phyloP scores from a whole-genome alignment of 2,113 vertebrate species.

The Channa argus region DNA sequence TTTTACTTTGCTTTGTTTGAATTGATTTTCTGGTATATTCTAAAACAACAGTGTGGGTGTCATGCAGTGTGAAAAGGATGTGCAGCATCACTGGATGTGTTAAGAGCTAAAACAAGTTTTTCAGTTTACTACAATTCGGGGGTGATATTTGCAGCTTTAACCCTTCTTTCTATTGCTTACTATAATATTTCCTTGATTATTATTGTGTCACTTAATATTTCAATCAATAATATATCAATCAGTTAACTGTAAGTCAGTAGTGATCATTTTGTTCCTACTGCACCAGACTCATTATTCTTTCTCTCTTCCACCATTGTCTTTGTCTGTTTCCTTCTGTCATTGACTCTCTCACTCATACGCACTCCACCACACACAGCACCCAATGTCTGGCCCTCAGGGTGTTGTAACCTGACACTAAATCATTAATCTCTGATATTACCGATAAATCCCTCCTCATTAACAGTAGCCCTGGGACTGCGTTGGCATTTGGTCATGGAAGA shows the following conservation, averaged over 20 bases:
- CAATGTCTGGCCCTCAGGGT: constrained; percentile 53
- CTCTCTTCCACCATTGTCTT: constrained; percentile 6
- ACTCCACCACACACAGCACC: constrained; percentile 1
- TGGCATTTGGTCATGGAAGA: constrained; percentile 73
- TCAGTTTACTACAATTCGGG: neutral
- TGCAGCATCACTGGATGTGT: neutral
- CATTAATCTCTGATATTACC: constrained; percentile 77
- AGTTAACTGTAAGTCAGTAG: constrained; percentile 12
- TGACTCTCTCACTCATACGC: constrained; percentile 29
- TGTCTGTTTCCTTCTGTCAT: constrained; percentile 27
- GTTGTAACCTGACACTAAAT: constrained; percentile 72
- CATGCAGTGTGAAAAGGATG: neutral
- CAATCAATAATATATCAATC: neutral
- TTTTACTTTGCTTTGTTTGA: constrained; percentile 6
- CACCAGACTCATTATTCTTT: constrained; percentile 30
- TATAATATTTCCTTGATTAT: neutral
- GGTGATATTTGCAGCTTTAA: neutral
- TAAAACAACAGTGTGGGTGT: neutral
- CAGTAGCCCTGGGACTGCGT: constrained; percentile 61
- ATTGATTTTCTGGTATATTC: neutral
- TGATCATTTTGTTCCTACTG: constrained; percentile 13
- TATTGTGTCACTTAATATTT: no score
- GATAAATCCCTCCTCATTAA: constrained; percentile 75
- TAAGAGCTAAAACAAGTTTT: neutral
- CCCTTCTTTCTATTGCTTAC: neutral